Base-by-base conservation (phyloP, 2,797 vertebrate species). In the Acipenser ruthenus region DNA sequence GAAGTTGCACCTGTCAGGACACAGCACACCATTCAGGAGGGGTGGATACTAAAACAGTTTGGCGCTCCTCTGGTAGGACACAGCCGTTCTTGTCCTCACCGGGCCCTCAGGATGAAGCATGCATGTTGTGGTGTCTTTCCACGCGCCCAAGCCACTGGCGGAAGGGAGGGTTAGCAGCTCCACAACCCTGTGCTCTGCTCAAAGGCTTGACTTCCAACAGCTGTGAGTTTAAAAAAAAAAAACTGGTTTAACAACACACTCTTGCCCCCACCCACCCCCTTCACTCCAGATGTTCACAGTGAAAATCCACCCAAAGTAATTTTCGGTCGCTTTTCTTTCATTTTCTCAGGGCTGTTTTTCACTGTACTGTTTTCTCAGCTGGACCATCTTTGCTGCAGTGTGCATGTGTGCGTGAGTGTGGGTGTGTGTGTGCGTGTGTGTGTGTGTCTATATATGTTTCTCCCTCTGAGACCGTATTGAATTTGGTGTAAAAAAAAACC, bases 341-440 rank as follows among this genome's bases (percentile, higher is more conserved):
- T 87, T 90, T 90, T 88, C 85, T 88, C 86, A 90, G 86, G 82
- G 80, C 84, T 85, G 88, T 91, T 90, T 90, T 88, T 90, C 87
- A 88, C 89, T 82, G 85, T 84, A 81, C 81, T 90, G 85, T 91
- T 91, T 90, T 90, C 88, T 89, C 88, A 92, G 89, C 90, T 91
- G 88, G 88, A 84, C 87, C 86, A 88, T 86, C 89, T 90, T 87
- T 89, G 85, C 87, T 87, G 81, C 85, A 88, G 84, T 84, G 73
- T 71, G 70, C 56, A 69, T 70, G 68, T 68, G 63, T 71, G 71
- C 73, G 65, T 59, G 12, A 13, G 61, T 49, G 49, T 37, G 50
- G 48, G 59, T 47, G 64, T 61, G 55, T 64, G 15, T 18, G 59
- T 75, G 76, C 65, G 65, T 68, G 64, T 77, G 67, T 75, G 65